Conservation (phyloP, 2,797 vertebrate species). For the Craterocephalus amniculus region DNA sequence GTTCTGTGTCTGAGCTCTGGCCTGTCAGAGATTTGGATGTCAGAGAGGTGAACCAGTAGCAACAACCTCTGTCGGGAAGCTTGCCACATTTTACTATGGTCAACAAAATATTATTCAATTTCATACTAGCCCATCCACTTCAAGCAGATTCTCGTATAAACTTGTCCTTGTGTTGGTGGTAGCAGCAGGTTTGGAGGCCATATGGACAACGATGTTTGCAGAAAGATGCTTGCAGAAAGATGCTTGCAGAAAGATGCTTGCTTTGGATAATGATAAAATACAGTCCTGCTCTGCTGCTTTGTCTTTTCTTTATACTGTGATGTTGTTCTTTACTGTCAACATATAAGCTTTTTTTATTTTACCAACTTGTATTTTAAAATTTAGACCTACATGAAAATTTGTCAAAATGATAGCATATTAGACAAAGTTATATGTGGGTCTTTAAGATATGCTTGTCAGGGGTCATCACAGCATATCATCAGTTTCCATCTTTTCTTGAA, state of each 20-base stretch:
- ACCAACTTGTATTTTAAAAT: not conserved
- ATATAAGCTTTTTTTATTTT: not conserved
- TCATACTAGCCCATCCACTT: not conserved
- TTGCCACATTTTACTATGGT: not conserved
- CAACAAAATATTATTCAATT: conserved; percentile 1
- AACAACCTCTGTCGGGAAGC: conserved; percentile 27
- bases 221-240: conserved; percentile 57
- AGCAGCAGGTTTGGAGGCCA: conserved; percentile 25
- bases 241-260: conserved; percentile 29
- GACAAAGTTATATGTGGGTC: too few relatives aligned
- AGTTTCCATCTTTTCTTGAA: too few relatives aligned
- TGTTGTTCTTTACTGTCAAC: not conserved
- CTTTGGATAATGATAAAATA: conserved; percentile 45
- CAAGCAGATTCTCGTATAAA: not conserved
- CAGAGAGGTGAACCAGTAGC: conserved; percentile 15
- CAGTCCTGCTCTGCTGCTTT: not conserved
- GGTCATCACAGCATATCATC: too few relatives aligned
- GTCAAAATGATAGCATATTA: too few relatives aligned
- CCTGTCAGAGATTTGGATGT: conserved; percentile 42
- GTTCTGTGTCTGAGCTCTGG: conserved; percentile 41
- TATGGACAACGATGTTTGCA: conserved; percentile 44
- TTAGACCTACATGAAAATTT: not conserved
- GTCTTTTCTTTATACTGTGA: not conserved
- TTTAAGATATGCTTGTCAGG: too few relatives aligned
- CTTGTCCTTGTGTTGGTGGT: not conserved